A percentile compares a stretch with the other conserved stretches of the same genome.
Conservation (phyloP, 64 coral and sea anemone genomes). For the Pachyseris speciosa region DNA sequence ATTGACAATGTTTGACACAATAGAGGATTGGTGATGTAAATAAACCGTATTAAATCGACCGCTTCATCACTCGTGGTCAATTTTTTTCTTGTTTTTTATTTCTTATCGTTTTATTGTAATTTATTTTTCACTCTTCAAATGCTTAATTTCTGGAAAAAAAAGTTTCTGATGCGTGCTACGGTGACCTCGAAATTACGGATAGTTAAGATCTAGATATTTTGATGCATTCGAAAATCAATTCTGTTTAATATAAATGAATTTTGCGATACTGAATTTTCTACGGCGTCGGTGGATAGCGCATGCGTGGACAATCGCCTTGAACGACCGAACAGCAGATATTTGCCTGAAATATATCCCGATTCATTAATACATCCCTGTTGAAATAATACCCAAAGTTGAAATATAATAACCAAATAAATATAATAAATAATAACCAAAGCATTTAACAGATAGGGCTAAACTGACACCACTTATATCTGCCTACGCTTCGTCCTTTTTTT, state of each 20-base stretch:
- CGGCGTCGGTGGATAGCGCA: neutral
- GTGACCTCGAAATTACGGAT: neutral
- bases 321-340: neutral
- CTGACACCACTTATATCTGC: neutral
- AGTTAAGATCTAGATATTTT: neutral
- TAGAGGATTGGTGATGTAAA: neutral
- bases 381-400: no score
- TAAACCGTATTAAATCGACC: neutral
- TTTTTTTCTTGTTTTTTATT: neutral
- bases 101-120: neutral
- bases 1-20: neutral
- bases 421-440: no score
- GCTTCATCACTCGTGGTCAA: neutral
- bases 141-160: neutral
- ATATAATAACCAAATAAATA: no score
- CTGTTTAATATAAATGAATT: neutral
- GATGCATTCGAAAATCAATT: slow-evolving; percentile 14
- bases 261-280: neutral
- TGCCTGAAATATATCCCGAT: neutral
- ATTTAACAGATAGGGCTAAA: neutral
- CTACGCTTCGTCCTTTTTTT: neutral
- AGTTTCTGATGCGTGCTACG: neutral
- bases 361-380: no score
- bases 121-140: no score
- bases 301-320: neutral